Base-by-base conservation (phyloP, 2,113 vertebrate species). In the Aldabrachelys gigantea region DNA sequence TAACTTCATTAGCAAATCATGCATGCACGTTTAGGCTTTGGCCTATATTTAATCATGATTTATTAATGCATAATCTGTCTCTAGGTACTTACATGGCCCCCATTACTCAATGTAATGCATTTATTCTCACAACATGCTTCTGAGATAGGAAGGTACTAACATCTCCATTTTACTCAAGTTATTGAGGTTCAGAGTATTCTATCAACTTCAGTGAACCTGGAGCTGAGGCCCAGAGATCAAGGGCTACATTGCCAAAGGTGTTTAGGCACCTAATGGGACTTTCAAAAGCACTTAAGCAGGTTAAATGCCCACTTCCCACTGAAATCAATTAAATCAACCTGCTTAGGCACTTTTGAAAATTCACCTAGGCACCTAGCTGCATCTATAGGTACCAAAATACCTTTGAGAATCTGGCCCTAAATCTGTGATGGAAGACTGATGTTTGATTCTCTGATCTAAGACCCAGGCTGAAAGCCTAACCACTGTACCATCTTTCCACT, bases 41-140 rank as follows among this genome's bases (percentile, higher is more conserved):
- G 96, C 95, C 96, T 97, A 96, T 95, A 96, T 96, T 96, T 97
- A 97, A 97, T 96, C 96, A 96, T 97, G 97, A 96, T 97, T 87
- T 96, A 85, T 78, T 87, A 84, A 95, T 91, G 53, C 91, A 75
- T 93, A 95, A 96, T 89, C 72, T 89, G 89, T 89, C 92, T 94
- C 78, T 89, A 53, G 0, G 2, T 47, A 57, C 52, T 59, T 85
- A 88, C 49, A 89, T 59, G 89, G 57, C 47, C 12, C 38, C 22
- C 92, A 90, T 96, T 82, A 53, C 88, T 92, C 57, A 31, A 19
- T 91, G 90, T 92, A 75, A 95, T 53, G 13, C 21, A 86, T 92
- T 97, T 94, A 94, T 93, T 49, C 83, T 89, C 90, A 93, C 82
- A 83, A 94, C 62, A 65, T 79, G 53, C 79, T 65, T 19, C 62